Conservation (phyloP, 23 tunicate species). For the Clavelina lepadiformis region DNA sequence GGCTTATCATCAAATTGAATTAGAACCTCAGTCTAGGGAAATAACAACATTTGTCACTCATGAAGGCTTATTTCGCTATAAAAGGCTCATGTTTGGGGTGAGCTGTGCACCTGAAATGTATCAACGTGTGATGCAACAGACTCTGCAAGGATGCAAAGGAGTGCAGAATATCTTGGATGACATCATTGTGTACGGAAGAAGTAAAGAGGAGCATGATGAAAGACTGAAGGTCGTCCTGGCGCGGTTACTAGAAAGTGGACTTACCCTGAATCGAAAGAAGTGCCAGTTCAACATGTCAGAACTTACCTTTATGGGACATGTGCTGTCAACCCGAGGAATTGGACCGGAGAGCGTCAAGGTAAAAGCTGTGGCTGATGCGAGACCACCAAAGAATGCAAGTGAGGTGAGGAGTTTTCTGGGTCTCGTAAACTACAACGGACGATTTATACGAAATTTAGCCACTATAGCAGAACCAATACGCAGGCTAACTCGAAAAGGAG, state of each 20-base stretch:
- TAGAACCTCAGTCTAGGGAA: conserved; percentile 9
- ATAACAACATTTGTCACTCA: conserved; percentile 16
- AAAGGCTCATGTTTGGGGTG: conserved; percentile 1
- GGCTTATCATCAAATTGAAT: conserved; percentile 27
- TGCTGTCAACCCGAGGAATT: neutral
- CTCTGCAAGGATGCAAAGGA: conserved; percentile 7
- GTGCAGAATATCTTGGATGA: conserved; percentile 20
- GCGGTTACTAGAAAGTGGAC: neutral
- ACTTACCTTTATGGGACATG: conserved; percentile 9
- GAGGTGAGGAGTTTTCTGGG: too few species aligned
- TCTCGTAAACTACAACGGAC: too few species aligned
- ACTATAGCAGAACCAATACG: too few species aligned
- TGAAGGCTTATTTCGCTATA: conserved; percentile 3
- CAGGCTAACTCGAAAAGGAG: too few species aligned
- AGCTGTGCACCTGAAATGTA: conserved; percentile 15
- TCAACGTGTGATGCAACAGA: conserved; percentile 13
- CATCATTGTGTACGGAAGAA: neutral
- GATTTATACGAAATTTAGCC: too few species aligned
- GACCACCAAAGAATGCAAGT: too few species aligned
- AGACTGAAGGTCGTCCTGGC: neutral
- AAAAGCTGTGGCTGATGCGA: too few species aligned
- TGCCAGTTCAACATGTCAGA: neutral
- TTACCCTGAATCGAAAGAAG: neutral
- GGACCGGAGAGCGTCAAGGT: neutral
- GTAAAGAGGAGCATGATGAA: neutral